Evolutionary conservation across 2,888 invertebrate species (phyloP).

Genomic region (Epirrhoe tristata): DNA sequence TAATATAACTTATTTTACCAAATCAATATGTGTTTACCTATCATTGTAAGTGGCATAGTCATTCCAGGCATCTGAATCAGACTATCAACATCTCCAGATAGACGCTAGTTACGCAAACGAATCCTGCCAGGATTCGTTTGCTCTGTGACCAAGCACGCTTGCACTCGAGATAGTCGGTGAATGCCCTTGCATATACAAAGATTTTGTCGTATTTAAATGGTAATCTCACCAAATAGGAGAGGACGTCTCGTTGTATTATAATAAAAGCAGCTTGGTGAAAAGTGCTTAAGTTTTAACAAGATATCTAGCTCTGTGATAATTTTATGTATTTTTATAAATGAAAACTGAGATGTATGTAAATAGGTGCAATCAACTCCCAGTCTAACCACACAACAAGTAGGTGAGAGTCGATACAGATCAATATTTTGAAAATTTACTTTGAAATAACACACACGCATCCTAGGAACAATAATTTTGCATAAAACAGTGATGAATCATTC

Average conservation of each 20-base stretch:
- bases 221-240: slow-evolving; percentile 36
- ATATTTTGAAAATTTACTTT: too few species aligned
- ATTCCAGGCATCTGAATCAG: background rate
- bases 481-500: background rate
- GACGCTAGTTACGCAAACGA: too few species aligned
- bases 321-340: background rate
- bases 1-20: too few species aligned
- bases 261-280: slow-evolving; percentile 25
- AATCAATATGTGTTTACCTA: too few species aligned
- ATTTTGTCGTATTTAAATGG: slow-evolving; percentile 42
- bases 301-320: slow-evolving; percentile 5
- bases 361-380: too few species aligned
- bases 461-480: background rate
- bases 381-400: too few species aligned
- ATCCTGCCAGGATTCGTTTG: background rate
- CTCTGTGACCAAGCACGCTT: slow-evolving; percentile 24
- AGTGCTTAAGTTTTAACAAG: slow-evolving; percentile 23
- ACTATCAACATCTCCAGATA: background rate
- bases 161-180: slow-evolving; percentile 40
- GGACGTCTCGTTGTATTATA: slow-evolving; percentile 33
- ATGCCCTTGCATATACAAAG: slow-evolving; percentile 39
- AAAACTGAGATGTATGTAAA: too few species aligned
- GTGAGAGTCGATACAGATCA: too few species aligned
- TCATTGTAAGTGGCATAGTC: background rate
- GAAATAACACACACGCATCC: background rate